Evolutionary conservation across 1,140 invertebrate species (phyloP).

Genomic region (Gerris buenoi): DNA sequence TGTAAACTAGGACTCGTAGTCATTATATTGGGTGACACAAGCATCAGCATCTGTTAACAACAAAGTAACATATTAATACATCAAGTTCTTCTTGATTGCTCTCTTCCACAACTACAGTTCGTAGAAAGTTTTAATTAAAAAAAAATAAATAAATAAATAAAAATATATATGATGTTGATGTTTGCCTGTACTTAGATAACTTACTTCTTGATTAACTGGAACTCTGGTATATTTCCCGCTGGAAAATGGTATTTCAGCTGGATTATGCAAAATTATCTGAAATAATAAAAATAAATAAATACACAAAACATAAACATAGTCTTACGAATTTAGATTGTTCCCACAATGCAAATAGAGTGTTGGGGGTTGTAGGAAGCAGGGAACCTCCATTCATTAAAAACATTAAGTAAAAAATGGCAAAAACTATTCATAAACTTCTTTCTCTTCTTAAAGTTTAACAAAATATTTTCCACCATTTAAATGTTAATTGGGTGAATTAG

Average conservation of each 20-base stretch:
- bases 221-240: constrained; percentile 41
- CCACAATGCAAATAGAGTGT: neutral
- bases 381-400: neutral
- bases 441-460: too few species aligned
- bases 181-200: neutral
- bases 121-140: neutral
- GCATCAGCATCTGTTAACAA: constrained; percentile 30
- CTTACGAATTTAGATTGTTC: neutral
- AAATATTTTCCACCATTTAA: too few species aligned
- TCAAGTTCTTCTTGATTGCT: too few species aligned
- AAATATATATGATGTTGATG: neutral
- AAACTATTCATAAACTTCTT: too few species aligned
- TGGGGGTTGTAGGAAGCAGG: neutral
- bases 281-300: too few species aligned
- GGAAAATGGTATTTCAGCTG: constrained; percentile 40
- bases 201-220: constrained; percentile 39
- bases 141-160: neutral
- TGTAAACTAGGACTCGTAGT: constrained; percentile 39
- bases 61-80: neutral
- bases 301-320: too few species aligned
- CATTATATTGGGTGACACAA: constrained; percentile 45
- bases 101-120: too few species aligned
- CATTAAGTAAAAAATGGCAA: neutral
- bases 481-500: too few species aligned
- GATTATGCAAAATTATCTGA: constrained; percentile 41